phyloP scores from a whole-genome alignment of 2,888 invertebrate species.

The Hesperia comma region DNA sequence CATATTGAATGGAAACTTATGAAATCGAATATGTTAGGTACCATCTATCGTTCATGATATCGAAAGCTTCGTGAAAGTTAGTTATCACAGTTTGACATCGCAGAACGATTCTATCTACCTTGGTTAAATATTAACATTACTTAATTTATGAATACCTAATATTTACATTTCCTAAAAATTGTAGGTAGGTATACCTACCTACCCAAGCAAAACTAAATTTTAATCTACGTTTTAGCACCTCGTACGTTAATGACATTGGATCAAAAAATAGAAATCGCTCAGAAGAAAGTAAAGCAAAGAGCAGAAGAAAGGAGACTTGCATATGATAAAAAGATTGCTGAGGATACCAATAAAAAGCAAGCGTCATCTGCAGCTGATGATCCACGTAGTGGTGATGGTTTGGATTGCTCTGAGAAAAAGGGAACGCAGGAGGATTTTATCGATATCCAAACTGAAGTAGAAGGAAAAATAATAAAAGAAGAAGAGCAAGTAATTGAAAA shows the following conservation, averaged over 20 bases:
- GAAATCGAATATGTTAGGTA: too few species aligned
- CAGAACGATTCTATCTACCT: too few species aligned
- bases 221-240: slow-evolving; percentile 50
- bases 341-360: neutral
- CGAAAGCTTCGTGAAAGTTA: too few species aligned
- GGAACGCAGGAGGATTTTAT: slow-evolving; percentile 6
- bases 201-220: too few species aligned
- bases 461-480: neutral
- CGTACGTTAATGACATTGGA: slow-evolving; percentile 56
- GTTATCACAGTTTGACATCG: too few species aligned
- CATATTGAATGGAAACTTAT: too few species aligned
- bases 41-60: too few species aligned
- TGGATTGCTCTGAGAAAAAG: neutral
- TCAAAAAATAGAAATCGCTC: slow-evolving; percentile 65
- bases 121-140: too few species aligned
- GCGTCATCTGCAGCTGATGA: slow-evolving; percentile 11
- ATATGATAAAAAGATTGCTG: slow-evolving; percentile 38
- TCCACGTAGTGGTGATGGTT: neutral
- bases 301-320: slow-evolving; percentile 48
- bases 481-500: neutral
- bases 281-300: slow-evolving; percentile 60
- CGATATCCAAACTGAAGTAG: slow-evolving; percentile 29
- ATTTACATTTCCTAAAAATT: too few species aligned
- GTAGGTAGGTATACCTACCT: too few species aligned
- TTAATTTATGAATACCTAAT: too few species aligned